A percentile compares a stretch with the other conserved stretches of the same genome.
phyloP scores from a whole-genome alignment of 2,888 invertebrate genomes.

The Drosophila seclusa region DNA sequence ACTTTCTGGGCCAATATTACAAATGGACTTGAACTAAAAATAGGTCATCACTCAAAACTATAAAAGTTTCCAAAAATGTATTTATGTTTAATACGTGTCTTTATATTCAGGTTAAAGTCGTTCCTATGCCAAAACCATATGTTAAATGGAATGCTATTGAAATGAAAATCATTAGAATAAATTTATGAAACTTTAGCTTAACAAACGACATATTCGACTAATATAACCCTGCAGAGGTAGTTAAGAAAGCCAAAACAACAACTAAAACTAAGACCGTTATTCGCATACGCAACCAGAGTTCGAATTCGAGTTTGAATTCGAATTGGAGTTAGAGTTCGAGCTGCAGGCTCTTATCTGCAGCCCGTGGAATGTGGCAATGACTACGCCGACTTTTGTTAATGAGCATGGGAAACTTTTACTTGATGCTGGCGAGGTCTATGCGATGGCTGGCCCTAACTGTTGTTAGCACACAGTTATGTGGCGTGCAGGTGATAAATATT shows the following conservation, averaged over 20 bases:
- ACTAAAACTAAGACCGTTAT: conserved; percentile 27
- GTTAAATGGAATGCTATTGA: background rate
- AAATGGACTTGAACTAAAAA: background rate
- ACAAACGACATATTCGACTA: conserved; percentile 7
- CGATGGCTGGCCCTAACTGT: conserved; percentile 31
- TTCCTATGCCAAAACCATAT: background rate
- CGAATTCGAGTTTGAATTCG: background rate
- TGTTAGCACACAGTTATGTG: conserved; percentile 20
- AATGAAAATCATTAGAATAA: background rate
- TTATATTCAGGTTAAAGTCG: background rate
- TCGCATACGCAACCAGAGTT: conserved; percentile 13
- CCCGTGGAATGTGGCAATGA: conserved; percentile 18
- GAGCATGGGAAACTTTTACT: conserved; percentile 46
- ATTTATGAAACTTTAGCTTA: background rate
- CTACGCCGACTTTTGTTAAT: conserved; percentile 15
- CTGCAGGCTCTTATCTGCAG: conserved; percentile 27
- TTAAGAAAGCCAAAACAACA: conserved; percentile 11
- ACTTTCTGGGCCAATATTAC: background rate
- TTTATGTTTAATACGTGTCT: background rate
- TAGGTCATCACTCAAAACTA: background rate
- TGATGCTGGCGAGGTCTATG: conserved; percentile 22
- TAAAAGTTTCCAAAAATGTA: background rate
- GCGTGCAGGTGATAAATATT: conserved; percentile 30
- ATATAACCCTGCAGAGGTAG: conserved; percentile 7
- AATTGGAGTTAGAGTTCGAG: background rate